Base-by-base conservation (phyloP, 1,140 invertebrate genomes). In the Drosophila melanica region DNA sequence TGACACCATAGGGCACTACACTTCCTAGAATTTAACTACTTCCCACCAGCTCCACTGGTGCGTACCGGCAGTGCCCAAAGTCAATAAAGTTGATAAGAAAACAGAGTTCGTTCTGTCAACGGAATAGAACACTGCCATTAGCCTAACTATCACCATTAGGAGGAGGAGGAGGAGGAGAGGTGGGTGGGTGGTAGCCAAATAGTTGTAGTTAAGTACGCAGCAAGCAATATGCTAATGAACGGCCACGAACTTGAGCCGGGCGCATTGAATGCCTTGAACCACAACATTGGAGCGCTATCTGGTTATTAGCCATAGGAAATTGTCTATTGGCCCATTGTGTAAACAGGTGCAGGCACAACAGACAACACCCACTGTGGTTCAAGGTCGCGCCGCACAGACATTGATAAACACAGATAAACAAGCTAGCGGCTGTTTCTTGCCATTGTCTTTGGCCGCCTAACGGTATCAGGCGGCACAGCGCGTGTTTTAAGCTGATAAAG, bases 211-310 rank as follows among this genome's bases (percentile, higher is more conserved):
- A 59, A 70, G 14, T 68, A 55, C 48, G 35, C 41, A 68, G 47
- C 37, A 18, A 57, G 70, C 57, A 76, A 89, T 79, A 89, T 89
- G 82, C 79, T 87, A 87, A 87, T 89, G 82, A 87, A 87, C 76
- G 82, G 53, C 82, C 82, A 62, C 84, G 82, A 87, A 87, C 82
- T 87, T 87, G 82, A 87, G 84, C 65, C n/a, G 18, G 39, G 53
- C 53, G 48, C 64, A 45, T 81, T 69, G 57, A 72, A 79, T 71
- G 69, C 84, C 77, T 72, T 81, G 76, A 79, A 75, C 53, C 67
- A 39, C 23, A 67, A 48, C 64, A 18, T 41, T 66, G 14, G n/a
- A 37, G 18, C 16, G 48, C 48, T 59, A 53, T 51, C 48, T 55
- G 60, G 53, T 37, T 30, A 41, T 54, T 62, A 39, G 64, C 75